These are phyloP conservation scores for Pristis pectinata DNA, from an alignment of 2,797 vertebrate genomes.

Conservation along the genomic window DNA sequence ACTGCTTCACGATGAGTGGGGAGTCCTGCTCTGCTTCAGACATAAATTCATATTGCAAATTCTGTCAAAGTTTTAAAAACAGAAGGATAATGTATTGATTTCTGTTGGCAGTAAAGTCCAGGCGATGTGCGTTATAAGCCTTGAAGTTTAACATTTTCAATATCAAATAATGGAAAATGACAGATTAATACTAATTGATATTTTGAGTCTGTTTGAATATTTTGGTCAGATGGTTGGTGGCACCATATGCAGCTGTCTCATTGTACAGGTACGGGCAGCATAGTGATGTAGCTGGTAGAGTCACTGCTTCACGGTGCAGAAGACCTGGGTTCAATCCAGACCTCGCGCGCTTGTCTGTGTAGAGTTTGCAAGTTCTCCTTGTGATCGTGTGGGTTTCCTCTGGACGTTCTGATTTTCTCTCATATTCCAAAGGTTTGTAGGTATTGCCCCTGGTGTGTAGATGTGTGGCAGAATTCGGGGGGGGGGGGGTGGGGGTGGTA, in stretches of 20 bases:
- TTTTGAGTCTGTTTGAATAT: too few species aligned
- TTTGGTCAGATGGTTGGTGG: not conserved
- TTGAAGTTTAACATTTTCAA: not conserved
- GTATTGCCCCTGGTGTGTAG: too few species aligned
- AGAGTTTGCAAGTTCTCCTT: too few species aligned
- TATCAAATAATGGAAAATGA: not conserved
- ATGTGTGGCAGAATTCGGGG: too few species aligned
- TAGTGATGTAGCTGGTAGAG: too few species aligned
- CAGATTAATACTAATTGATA: not conserved
- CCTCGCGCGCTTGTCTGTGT: too few species aligned
- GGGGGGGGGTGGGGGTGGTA: too few species aligned
- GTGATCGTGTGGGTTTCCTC: too few species aligned
- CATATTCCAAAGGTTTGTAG: too few species aligned
- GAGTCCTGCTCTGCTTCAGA: not conserved
- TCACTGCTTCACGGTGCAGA: too few species aligned
- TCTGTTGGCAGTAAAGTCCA: not conserved
- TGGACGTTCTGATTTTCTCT: too few species aligned
- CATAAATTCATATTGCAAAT: not conserved
- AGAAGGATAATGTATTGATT: not conserved
- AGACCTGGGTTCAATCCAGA: too few species aligned
- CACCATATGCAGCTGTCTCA: not conserved
- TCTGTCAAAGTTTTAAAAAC: constrained; percentile 9
- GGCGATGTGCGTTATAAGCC: not conserved
- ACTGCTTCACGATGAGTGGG: not conserved
- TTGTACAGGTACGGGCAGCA: not conserved